Conservation (phyloP, 2,888 invertebrate genomes). For the Cryptops parisi region DNA sequence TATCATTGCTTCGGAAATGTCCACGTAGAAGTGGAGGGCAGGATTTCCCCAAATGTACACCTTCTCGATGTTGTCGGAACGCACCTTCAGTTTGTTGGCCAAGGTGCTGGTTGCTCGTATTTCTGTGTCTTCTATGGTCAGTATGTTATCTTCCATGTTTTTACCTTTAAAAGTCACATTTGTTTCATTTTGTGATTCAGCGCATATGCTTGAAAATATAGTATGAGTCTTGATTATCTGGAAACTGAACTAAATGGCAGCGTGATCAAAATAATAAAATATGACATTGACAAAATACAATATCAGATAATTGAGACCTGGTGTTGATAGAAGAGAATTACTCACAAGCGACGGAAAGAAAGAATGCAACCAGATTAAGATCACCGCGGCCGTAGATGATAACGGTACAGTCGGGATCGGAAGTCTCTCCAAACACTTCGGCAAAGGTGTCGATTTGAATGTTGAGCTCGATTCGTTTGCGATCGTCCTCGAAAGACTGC, state of each 20-base stretch:
- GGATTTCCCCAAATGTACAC: constrained; percentile 5
- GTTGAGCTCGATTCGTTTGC: too few species aligned
- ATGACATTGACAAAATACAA: too few species aligned
- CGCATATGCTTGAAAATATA: background rate
- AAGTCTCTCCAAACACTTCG: background rate
- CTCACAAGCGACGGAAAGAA: background rate
- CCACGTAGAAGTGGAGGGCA: background rate
- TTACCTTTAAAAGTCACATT: too few species aligned
- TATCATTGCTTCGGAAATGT: constrained; percentile 1
- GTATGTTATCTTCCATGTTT: too few species aligned
- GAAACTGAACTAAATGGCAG: too few species aligned
- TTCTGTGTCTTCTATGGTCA: background rate
- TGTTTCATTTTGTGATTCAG: too few species aligned
- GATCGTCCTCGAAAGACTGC: too few species aligned
- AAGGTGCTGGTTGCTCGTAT: background rate
- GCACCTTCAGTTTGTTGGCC: constrained; percentile 1
- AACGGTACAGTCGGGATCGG: background rate
- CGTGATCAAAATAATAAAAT: too few species aligned
- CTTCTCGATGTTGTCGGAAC: background rate
- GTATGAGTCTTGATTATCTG: too few species aligned
- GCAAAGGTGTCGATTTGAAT: background rate
- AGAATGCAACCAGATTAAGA: background rate
- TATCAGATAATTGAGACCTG: too few species aligned
- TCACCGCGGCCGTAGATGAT: background rate
- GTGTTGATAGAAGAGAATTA: too few species aligned